Evolutionary conservation across 2,113 vertebrate species (phyloP).

Genomic region (Lota lota): DNA sequence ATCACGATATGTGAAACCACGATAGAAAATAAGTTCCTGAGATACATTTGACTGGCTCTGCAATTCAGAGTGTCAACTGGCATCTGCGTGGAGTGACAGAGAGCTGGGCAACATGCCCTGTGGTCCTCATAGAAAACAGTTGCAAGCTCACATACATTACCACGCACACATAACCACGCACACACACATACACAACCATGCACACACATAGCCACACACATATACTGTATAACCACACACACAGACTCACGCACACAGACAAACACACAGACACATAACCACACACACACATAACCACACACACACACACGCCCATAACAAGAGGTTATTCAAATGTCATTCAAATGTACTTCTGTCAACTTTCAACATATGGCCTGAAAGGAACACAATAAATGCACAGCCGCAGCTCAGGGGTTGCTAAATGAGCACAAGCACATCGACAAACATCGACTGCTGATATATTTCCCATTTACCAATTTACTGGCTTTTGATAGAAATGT

Average conservation of each 20-base stretch:
- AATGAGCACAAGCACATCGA: no score
- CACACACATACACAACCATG: neutral
- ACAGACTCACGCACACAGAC: neutral
- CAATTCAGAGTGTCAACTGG: slow-evolving; percentile 23
- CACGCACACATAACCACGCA: neutral
- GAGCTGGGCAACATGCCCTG: no score
- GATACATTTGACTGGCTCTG: slow-evolving; percentile 19
- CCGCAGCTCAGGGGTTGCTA: no score
- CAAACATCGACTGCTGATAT: no score
- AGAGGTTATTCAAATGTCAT: no score
- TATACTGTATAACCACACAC: neutral
- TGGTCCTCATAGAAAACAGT: no score
- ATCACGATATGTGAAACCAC: neutral
- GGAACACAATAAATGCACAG: no score
- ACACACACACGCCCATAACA: neutral
- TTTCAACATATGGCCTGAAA: no score
- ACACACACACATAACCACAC: neutral
- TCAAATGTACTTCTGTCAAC: no score
- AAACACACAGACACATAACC: neutral
- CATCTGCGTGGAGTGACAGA: no score
- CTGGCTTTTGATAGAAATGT: no score
- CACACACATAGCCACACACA: neutral
- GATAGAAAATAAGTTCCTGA: slow-evolving; percentile 12
- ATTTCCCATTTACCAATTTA: no score
- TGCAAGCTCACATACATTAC: neutral